Evolutionary conservation across 2,113 vertebrate species (phyloP).

Genomic region (Platanista minor): DNA sequence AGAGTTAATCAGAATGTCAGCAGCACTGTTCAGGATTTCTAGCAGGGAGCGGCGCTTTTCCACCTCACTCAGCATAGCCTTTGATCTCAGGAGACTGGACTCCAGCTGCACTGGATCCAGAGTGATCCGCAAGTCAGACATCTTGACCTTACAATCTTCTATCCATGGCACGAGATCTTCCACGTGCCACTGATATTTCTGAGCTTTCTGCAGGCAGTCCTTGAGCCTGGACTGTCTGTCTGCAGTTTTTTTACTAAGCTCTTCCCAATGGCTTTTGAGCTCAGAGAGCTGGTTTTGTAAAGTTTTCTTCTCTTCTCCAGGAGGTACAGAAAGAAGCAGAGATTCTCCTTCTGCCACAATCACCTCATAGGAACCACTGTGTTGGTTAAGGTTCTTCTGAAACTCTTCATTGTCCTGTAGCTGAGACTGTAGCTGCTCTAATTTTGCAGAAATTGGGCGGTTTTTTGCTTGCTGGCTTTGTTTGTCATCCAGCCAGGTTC

Average conservation of each 20-base stretch:
- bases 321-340: constrained; percentile 88
- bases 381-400: constrained; percentile 92
- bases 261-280: constrained; percentile 92
- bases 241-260: constrained; percentile 84
- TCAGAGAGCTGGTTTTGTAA: constrained; percentile 87
- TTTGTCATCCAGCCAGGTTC: constrained; percentile 91
- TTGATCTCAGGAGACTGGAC: constrained; percentile 86
- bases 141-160: constrained; percentile 86
- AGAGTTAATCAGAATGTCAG: constrained; percentile 92
- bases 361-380: constrained; percentile 95
- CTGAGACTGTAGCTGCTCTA: constrained; percentile 86
- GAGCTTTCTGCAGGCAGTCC: constrained; percentile 89
- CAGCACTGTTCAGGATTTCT: constrained; percentile 90
- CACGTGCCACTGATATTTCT: constrained; percentile 88
- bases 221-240: constrained; percentile 86
- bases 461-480: constrained; percentile 79
- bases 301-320: constrained; percentile 87
- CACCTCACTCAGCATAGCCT: constrained; percentile 87
- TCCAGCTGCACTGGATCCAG: constrained; percentile 89
- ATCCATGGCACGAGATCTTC: constrained; percentile 91
- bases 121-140: constrained; percentile 85
- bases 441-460: constrained; percentile 88
- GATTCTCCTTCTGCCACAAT: constrained; percentile 91
- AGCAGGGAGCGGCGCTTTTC: constrained; percentile 91
- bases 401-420: constrained; percentile 91